Conservation (phyloP, 2,797 vertebrate species). For the Oryzias sinensis region DNA sequence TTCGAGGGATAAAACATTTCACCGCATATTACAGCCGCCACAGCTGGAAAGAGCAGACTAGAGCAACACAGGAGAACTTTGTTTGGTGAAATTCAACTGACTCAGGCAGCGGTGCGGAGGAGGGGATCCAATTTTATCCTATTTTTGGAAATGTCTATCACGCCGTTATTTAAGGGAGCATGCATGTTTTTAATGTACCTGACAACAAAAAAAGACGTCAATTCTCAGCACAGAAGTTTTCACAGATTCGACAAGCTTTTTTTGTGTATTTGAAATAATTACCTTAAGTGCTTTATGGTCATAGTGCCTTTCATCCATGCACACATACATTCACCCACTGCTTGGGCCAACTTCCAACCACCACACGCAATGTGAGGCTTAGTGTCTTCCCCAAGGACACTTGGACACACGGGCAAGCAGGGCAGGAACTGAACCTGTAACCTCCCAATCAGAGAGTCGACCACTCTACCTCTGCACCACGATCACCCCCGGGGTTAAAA, state of each 20-base stretch:
- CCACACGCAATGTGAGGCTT: no score
- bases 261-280: no score
- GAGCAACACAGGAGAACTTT: slow-evolving; percentile 45
- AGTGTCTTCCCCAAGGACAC: no score
- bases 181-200: no score
- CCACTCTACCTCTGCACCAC: no score
- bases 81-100: slow-evolving; percentile 43
- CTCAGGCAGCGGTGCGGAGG: slow-evolving; percentile 25
- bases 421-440: no score
- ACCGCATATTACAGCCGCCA: slow-evolving; percentile 47
- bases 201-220: neutral
- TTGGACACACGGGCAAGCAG: no score
- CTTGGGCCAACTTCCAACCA: no score
- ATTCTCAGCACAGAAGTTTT: slow-evolving; percentile 44
- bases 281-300: no score
- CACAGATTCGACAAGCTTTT: no score
- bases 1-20: slow-evolving; percentile 60
- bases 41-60: slow-evolving; percentile 50
- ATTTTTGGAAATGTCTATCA: slow-evolving; percentile 10
- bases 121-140: slow-evolving; percentile 13
- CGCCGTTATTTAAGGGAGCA: neutral
- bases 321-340: no score
- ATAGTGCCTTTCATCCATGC: no score
- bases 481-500: slow-evolving; percentile 49
- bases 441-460: slow-evolving; percentile 30